Base-by-base conservation (phyloP, 1,140 invertebrate genomes). In the Scaptomyza graminum region DNA sequence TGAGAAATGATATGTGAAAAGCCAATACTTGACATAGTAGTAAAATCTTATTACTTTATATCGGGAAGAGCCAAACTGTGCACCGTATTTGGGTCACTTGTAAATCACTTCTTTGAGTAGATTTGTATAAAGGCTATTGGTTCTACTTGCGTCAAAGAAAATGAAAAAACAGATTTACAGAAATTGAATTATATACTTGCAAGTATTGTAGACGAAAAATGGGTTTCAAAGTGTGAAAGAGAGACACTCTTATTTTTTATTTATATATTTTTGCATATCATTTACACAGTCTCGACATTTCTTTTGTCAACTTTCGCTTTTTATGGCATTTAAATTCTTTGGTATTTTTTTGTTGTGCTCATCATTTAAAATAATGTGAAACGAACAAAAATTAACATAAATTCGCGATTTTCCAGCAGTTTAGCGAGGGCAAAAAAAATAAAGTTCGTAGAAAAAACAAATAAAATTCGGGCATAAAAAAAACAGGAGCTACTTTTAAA, bases 321-420 rank as follows among this genome's bases (percentile, higher is more conserved):
- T 77, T 77, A 85, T 85, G 74, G 64, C 63, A 77, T 82, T 82
- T 85, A 87, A 85, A 87, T 85, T 87, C 78, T 82, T 71, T 39
- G 1, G 51, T 43, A 44, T 41, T 41, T n/a, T 41, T 41, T 12
- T 34, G 31, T 59, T 59, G 50, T 49, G 69, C 77, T 71, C 76
- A 83, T 83, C 80, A 79, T 79, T 82, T 81, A 85, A 78, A 79
- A 83, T 83, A 81, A 82, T 77, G 79, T 50, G 64, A 50, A 69
- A 57, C 41, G 63, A 39, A 60, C 52, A 57, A 87, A 22, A 85
- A 85, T 85, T 85, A 82, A 78, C 81, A 85, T 85, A 85, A 85
- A 87, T 87, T 87, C 78, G 80, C 76, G 61, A 75, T 85, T 78
- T 75, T 74, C 71, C 67, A 75, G 44, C 65, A 74, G 79, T 76